Conservation (phyloP, 2,888 invertebrate genomes). For the Pycnomerus fuliginosus region DNA sequence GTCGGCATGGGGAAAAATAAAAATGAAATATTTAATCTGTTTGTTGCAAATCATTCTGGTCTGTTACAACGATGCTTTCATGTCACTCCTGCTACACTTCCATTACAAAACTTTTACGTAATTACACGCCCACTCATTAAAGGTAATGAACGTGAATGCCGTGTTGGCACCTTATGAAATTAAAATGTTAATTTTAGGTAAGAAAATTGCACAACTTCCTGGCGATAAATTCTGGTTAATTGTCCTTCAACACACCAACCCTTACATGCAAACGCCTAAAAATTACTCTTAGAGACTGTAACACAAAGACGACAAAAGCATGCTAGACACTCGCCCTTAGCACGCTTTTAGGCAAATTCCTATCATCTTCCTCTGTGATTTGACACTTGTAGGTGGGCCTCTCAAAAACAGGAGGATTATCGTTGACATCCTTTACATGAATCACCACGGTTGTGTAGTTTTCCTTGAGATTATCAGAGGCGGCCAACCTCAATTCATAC, state of each 20-base stretch:
- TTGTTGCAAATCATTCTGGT: background rate
- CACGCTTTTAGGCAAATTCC: slow-evolving; percentile 90
- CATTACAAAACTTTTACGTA: slow-evolving; percentile 3
- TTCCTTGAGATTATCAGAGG: slow-evolving; percentile 95
- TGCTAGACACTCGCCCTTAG: slow-evolving; percentile 68
- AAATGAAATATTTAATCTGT: slow-evolving; percentile 3
- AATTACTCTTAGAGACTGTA: too few relatives aligned
- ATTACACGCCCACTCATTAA: background rate
- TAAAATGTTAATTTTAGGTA: too few relatives aligned
- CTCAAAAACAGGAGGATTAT: slow-evolving; percentile 96
- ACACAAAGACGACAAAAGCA: slow-evolving; percentile 1
- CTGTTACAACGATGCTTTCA: background rate
- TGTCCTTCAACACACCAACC: slow-evolving; percentile 2
- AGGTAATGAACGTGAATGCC: slow-evolving; percentile 1
- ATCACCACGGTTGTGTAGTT: slow-evolving; percentile 96
- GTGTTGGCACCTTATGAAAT: too few relatives aligned
- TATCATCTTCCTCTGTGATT: slow-evolving; percentile 94
- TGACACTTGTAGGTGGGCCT: slow-evolving; percentile 92
- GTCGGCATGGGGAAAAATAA: too few relatives aligned
- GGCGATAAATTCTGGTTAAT: too few relatives aligned
- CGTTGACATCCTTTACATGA: slow-evolving; percentile 96
- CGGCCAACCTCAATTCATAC: slow-evolving; percentile 93
- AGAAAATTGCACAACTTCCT: too few relatives aligned
- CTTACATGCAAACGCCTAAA: slow-evolving; percentile 5
- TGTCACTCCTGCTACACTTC: slow-evolving; percentile 1